Conservation (phyloP, 1,140 invertebrate species). For the Heliconius melpomene region DNA sequence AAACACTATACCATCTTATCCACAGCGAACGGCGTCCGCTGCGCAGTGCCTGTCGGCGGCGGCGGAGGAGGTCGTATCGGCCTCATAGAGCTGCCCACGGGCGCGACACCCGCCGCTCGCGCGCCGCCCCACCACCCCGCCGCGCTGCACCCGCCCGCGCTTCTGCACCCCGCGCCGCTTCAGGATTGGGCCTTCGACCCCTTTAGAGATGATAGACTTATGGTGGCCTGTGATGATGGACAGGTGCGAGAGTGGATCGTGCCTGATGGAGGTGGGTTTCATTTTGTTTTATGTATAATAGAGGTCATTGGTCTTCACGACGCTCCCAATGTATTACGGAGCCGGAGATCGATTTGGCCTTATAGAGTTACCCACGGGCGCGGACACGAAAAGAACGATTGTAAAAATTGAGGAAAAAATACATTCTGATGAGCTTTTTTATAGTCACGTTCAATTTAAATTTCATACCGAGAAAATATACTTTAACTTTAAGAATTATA, state of each 20-base stretch:
- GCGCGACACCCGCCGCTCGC: conserved; percentile 84
- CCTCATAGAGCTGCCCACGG: conserved; percentile 88
- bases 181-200: conserved; percentile 98
- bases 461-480: too few species aligned
- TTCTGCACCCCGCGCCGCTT: conserved; percentile 93
- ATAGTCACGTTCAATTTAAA: too few species aligned
- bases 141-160: conserved; percentile 90
- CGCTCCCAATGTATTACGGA: too few species aligned
- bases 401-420: too few species aligned
- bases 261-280: conserved; percentile 76
- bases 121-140: conserved; percentile 84
- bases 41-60: conserved; percentile 90
- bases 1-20: neutral
- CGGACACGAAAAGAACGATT: too few species aligned
- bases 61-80: conserved; percentile 95
- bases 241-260: conserved; percentile 93
- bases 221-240: conserved; percentile 96
- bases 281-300: neutral
- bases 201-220: conserved; percentile 89
- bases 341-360: too few species aligned
- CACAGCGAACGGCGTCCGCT: conserved; percentile 90
- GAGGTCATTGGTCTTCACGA: too few species aligned
- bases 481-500: too few species aligned
- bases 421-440: too few species aligned
- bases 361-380: too few species aligned